phyloP scores from a whole-genome alignment of 2,113 vertebrate genomes.

The Neoarius graeffei region DNA sequence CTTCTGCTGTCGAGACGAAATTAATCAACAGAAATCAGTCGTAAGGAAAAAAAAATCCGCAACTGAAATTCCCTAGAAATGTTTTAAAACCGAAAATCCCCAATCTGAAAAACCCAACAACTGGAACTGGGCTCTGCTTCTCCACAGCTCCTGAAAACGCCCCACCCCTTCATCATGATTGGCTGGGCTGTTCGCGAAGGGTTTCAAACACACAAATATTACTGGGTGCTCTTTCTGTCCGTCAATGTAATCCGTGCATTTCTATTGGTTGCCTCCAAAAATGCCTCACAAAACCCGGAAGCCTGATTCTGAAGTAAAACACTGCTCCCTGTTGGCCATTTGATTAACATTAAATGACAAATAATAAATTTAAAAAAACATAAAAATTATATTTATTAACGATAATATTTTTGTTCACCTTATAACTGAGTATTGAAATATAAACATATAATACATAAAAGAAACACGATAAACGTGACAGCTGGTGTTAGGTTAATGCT shows the following conservation, averaged over 20 bases:
- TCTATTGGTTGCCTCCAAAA: slow-evolving; percentile 37
- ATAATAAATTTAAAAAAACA: neutral
- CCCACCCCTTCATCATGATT: neutral
- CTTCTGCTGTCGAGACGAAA: neutral
- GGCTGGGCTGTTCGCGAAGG: neutral
- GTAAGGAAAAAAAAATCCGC: neutral
- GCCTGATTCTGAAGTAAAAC: neutral
- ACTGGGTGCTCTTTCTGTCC: neutral
- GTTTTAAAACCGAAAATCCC: neutral
- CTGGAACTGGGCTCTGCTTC: neutral
- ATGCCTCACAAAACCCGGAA: neutral
- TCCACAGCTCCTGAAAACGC: no score
- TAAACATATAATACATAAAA: neutral
- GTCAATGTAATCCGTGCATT: neutral
- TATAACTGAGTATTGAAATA: neutral
- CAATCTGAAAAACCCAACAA: slow-evolving; percentile 4
- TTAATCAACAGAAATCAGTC: no score
- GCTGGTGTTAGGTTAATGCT: neutral
- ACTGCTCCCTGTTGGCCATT: slow-evolving; percentile 54
- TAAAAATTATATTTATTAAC: neutral
- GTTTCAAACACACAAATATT: neutral
- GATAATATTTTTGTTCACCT: neutral
- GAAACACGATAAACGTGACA: neutral
- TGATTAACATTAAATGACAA: slow-evolving; percentile 46
- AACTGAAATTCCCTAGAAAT: neutral